phyloP scores from a whole-genome alignment of 2,888 invertebrate species.

The Dryococelus australis region DNA sequence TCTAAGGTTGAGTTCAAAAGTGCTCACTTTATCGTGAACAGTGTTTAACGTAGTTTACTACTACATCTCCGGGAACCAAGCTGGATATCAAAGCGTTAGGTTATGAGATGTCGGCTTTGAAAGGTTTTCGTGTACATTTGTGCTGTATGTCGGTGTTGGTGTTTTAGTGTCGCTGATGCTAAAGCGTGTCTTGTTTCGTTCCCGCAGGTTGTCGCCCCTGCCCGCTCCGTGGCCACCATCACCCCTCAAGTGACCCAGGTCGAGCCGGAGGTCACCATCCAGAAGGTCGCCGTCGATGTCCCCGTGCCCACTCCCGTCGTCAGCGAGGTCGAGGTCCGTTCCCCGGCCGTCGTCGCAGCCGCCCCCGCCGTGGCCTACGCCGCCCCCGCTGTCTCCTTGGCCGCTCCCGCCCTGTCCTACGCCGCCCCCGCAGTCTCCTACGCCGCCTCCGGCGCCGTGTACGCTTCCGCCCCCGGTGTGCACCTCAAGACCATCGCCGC shows the following conservation, averaged over 20 bases:
- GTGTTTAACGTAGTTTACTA: too few species aligned
- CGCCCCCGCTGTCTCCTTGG: conserved; percentile 37
- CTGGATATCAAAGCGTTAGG: too few species aligned
- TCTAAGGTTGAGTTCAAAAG: too few species aligned
- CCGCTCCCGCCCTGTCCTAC: conserved; percentile 49
- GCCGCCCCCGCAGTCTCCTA: conserved; percentile 47
- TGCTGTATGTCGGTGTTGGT: too few species aligned
- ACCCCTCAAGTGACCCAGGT: conserved; percentile 39
- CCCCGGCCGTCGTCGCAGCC: conserved; percentile 43
- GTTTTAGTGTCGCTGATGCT: conserved; percentile 45
- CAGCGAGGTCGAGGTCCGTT: conserved; percentile 51
- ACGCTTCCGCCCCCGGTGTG: conserved; percentile 44
- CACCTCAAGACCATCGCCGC: conserved; percentile 52
- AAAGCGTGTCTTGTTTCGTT: conserved; percentile 45
- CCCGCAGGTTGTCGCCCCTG: conserved; percentile 45
- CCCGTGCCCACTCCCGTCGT: conserved; percentile 51
- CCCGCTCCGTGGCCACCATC: conserved; percentile 39
- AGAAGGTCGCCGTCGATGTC: conserved; percentile 46
- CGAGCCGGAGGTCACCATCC: conserved; percentile 45
- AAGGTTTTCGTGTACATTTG: too few species aligned
- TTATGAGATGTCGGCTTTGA: too few species aligned
- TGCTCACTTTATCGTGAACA: too few species aligned
- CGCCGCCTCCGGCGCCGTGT: conserved; percentile 39
- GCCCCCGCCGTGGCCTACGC: conserved; percentile 45
- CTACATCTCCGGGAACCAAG: too few species aligned